Conservation (phyloP, 2,888 invertebrate genomes). For the Keiferia lycopersicella region DNA sequence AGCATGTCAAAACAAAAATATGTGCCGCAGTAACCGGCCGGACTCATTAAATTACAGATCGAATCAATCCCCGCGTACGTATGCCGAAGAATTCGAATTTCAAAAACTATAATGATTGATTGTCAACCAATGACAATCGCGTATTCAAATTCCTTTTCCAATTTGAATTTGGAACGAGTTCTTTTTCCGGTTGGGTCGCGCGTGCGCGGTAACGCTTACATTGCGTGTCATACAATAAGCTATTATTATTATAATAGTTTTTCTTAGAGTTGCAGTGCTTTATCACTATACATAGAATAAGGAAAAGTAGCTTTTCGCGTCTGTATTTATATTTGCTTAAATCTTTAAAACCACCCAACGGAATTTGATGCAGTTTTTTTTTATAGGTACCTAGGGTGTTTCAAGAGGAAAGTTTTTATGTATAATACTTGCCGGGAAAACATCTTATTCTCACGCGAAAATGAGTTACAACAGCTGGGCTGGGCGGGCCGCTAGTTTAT, state of each 20-base stretch:
- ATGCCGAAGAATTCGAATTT: constrained; percentile 71
- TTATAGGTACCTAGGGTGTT: too few species aligned
- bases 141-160: constrained; percentile 73
- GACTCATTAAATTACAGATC: constrained; percentile 61
- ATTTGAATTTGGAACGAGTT: constrained; percentile 76
- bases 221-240: constrained; percentile 63
- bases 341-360: too few species aligned
- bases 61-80: constrained; percentile 67
- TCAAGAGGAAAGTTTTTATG: too few species aligned
- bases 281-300: too few species aligned
- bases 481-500: too few species aligned
- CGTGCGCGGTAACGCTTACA: constrained; percentile 61
- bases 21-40: constrained; percentile 50
- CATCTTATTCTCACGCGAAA: too few species aligned
- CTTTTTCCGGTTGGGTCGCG: constrained; percentile 64
- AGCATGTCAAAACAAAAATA: constrained; percentile 24
- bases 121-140: constrained; percentile 78
- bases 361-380: too few species aligned
- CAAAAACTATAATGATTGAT: constrained; percentile 78
- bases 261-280: constrained; percentile 42
- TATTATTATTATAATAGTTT: constrained; percentile 59
- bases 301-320: too few species aligned
- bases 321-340: too few species aligned
- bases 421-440: too few species aligned
- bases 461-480: too few species aligned